Base-by-base conservation (phyloP, 2,113 vertebrate species). In the Paedocypris sp. region DNA sequence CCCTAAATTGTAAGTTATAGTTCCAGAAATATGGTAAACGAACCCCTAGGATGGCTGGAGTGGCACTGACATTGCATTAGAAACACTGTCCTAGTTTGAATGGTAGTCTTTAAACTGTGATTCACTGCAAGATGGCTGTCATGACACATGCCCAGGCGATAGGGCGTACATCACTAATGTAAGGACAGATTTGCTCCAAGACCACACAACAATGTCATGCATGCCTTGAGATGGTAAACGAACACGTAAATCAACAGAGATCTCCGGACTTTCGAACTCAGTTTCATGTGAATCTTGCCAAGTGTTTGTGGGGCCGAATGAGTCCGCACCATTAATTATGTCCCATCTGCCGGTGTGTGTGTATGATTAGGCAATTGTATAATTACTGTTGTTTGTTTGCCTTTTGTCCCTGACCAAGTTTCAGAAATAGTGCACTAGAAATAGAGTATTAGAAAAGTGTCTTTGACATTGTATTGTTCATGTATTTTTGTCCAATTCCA, bases 81-180 rank as follows among this genome's bases (percentile, higher is more conserved):
- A 32, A 51, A 59, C 67, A 56, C 73, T 33, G 33, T 31, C 32
- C 18, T 59, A 57, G 57, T 70, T 48, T 46, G 39, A 35, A 18
- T 66, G 57, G 77, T 51, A 29, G 53, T 36, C 32, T 22, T 57
- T 46, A 71, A 41, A 60, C 35, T 43, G 38, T 48, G 58, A 52
- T 45, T 66, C 19, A 23, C 53, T 68, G 62, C 39, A 57, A 70
- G 64, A 67, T 70, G 49, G 45, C 42, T 64, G 49, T 72, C 45
- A 64, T 60, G 36, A 54, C 47, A 46, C 54, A 64, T 38, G 32
- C 10, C 28, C 58, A 62, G 51, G 46, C 16, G 31, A 57, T 38
- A 45, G 50, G 58, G 50, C 16, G 31, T 57, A 38, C 28, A 36
- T 56, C 13, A 57, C 29, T 16, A 56, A 65, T 56, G 56, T 45